These are phyloP conservation scores for Cataglyphis cursor DNA, from an alignment of 2,888 invertebrate species.

Conservation along the genomic window DNA sequence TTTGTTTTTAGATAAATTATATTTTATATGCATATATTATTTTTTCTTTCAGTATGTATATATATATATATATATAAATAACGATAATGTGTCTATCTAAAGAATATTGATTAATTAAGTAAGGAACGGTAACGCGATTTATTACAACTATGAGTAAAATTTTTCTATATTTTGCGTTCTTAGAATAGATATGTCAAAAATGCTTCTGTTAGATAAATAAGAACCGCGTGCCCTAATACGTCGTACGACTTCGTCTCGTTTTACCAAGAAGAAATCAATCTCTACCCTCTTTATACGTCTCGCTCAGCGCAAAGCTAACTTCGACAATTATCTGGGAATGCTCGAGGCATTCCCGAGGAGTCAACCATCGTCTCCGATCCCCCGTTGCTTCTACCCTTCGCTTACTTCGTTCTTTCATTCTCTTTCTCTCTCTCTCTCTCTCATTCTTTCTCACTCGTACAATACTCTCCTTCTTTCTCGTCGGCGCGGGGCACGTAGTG, in stretches of 20 bases:
- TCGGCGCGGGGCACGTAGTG: conserved; percentile 45
- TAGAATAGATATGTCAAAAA: background rate
- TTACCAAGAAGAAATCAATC: conserved; percentile 46
- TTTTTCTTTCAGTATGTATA: no score
- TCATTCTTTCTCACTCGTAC: background rate
- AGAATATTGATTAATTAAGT: background rate
- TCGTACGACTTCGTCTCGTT: conserved; percentile 12
- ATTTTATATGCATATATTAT: no score
- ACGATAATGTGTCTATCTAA: no score
- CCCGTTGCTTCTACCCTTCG: background rate
- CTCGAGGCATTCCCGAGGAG: conserved; percentile 51
- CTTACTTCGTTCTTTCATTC: no score
- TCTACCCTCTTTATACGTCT: conserved; percentile 5
- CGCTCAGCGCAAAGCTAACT: conserved; percentile 23
- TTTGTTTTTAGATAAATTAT: no score
- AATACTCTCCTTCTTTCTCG: background rate
- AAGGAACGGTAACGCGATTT: background rate
- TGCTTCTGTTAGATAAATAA: background rate
- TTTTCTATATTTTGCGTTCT: background rate
- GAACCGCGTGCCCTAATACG: background rate
- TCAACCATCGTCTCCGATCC: conserved; percentile 19
- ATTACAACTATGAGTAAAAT: background rate
- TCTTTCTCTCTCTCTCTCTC: background rate
- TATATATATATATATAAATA: no score
- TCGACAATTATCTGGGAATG: conserved; percentile 54